Percentiles rank a stretch among this genome's conserved stretches.
Conservation (phyloP, 2,797 vertebrate species). For the Anas capensis region DNA sequence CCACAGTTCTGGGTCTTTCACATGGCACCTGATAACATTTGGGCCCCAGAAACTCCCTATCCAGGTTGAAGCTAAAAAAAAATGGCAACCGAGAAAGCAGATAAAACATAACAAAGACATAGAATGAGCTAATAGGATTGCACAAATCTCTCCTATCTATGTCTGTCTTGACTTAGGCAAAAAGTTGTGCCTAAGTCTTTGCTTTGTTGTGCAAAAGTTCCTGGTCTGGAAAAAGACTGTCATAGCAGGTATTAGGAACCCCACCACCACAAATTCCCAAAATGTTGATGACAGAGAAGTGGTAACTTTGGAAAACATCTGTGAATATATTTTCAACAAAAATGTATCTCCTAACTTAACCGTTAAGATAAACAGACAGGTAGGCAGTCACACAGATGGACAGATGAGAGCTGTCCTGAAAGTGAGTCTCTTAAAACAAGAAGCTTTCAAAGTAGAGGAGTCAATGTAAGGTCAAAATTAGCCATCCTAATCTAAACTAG, state of each 20-base stretch:
- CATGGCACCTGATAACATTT: neutral
- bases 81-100: neutral
- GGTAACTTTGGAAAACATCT: neutral
- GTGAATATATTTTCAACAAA: neutral
- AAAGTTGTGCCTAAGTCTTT: neutral
- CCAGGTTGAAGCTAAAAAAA: neutral
- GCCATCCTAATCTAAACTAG: neutral
- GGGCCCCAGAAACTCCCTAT: neutral
- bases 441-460: neutral
- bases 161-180: neutral
- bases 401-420: neutral
- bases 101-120: neutral
- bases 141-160: neutral
- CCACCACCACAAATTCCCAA: rapidly evolving
- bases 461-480: neutral
- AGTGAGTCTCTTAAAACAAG: neutral
- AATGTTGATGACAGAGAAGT: neutral
- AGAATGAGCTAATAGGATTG: neutral
- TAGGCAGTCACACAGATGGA: neutral
- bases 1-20: neutral
- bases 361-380: neutral
- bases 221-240: neutral
- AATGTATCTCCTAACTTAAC: neutral
- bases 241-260: neutral
- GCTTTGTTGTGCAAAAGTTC: neutral